Evolutionary conservation across 2,888 invertebrate species (phyloP), one percentile per base, ranked within the genome.

Genomic region (Leptura quadrifasciata): DNA sequence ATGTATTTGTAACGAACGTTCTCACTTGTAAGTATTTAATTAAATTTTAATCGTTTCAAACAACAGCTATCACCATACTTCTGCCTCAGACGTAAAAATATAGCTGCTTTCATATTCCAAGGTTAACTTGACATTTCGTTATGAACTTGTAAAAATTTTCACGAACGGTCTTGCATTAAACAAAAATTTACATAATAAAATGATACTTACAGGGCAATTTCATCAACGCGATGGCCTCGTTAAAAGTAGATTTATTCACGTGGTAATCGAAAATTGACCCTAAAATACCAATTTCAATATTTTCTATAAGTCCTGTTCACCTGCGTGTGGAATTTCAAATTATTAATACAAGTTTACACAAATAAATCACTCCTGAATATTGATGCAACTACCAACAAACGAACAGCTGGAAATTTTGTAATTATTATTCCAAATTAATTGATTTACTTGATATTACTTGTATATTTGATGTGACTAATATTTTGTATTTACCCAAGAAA

Each of bases 81-180:
- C 47, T 47, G 0, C 39, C 17, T 47, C 47, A 47, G 3, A 47
- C n/a, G n/a, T n/a, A 47, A 47, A 47, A 47, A 47, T 47, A 47
- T 2, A 47, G 47, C 47, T 47, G 47, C 17, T 47, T 47, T 47
- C n/a, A 47, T 47, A 47, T 47, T 47, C 47, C 47, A 47, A 47
- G 47, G 47, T 47, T 47, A 47, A 47, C n/a, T 47, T 47, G 47
- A 47, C 47, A 47, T 47, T 47, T 15, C 47, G 15, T 47, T 47
- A 47, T 47, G 47, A n/a, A 47, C n/a, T 47, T n/a, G n/a, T 47
- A 47, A n/a, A 47, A 47, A 47, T 47, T 47, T 47, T 47, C n/a
- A 47, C 47, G 47, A 47, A 47, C 47, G 15, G 47, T 47, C n/a
- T n/a, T 47, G 47, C 47, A 47, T 47, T 47, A 47, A n/a, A 47